Conservation (phyloP, 1,140 invertebrate genomes). For the Psilanteris sp. region DNA sequence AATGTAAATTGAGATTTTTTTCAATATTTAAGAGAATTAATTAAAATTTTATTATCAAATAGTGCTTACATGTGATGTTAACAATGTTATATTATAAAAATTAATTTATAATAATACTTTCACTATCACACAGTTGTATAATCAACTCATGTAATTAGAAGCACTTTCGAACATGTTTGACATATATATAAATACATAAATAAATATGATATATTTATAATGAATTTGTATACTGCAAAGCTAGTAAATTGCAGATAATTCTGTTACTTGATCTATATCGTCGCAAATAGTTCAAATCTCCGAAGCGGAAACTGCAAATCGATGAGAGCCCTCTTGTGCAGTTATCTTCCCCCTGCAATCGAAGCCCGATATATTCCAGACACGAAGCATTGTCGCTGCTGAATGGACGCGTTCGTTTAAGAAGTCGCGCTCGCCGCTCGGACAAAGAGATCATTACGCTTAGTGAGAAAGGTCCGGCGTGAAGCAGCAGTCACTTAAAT, state of each 20-base stretch:
- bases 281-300: conserved; percentile 63
- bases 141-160: too few species aligned
- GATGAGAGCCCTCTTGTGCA: conserved; percentile 59
- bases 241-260: background rate
- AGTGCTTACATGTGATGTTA: too few species aligned
- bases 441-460: conserved; percentile 78
- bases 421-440: conserved; percentile 66
- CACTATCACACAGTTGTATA: too few species aligned
- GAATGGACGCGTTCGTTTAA: conserved; percentile 57
- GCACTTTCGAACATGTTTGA: too few species aligned
- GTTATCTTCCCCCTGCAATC: conserved; percentile 75
- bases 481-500: conserved; percentile 71
- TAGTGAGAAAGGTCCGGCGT: conserved; percentile 67
- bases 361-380: conserved; percentile 72
- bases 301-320: conserved; percentile 51
- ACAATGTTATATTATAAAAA: too few species aligned
- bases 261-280: conserved; percentile 12
- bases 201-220: too few species aligned
- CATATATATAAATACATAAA: too few species aligned
- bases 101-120: too few species aligned
- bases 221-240: too few species aligned
- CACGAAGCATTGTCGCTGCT: conserved; percentile 32
- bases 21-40: too few species aligned
- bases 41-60: too few species aligned
- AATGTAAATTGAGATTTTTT: too few species aligned